Evolutionary conservation across 2,888 invertebrate species (phyloP).

Genomic region (Nipponacmea schrenckii): DNA sequence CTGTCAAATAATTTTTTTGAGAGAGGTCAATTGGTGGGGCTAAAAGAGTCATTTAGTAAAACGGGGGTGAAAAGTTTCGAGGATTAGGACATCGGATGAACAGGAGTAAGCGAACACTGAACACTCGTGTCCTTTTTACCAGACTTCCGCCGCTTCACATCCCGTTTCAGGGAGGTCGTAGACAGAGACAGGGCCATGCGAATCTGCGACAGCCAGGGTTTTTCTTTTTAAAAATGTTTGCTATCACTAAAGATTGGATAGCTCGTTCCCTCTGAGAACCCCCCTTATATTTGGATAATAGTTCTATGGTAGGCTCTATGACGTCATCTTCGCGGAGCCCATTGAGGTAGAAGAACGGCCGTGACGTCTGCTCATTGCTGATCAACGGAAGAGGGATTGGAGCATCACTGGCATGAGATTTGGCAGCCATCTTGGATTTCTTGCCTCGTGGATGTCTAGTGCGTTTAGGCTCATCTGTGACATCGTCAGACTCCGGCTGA

Average conservation of each 20-base stretch:
- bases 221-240: slow-evolving; percentile 64
- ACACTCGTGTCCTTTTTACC: neutral
- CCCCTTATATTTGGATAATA: slow-evolving; percentile 57
- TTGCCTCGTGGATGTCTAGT: slow-evolving; percentile 26
- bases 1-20: too few relatives aligned
- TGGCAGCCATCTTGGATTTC: slow-evolving; percentile 46
- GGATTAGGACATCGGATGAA: neutral
- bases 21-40: too few relatives aligned
- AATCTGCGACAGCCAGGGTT: slow-evolving; percentile 65
- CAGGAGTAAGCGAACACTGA: neutral
- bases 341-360: slow-evolving; percentile 61
- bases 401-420: slow-evolving; percentile 53
- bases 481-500: slow-evolving; percentile 8
- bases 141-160: slow-evolving; percentile 25
- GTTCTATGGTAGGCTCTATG: slow-evolving; percentile 49
- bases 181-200: slow-evolving; percentile 63
- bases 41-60: too few relatives aligned
- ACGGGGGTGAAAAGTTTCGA: too few relatives aligned
- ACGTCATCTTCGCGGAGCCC: slow-evolving; percentile 52
- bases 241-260: slow-evolving; percentile 62
- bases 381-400: slow-evolving; percentile 57
- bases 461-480: slow-evolving; percentile 9
- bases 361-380: slow-evolving; percentile 50
- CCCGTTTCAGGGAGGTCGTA: slow-evolving; percentile 54
- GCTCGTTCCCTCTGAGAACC: slow-evolving; percentile 62